Percentiles rank a stretch among this genome's conserved stretches.
phyloP scores from a whole-genome alignment of 1,140 invertebrate genomes.

The Muscidifurax raptorellus region DNA sequence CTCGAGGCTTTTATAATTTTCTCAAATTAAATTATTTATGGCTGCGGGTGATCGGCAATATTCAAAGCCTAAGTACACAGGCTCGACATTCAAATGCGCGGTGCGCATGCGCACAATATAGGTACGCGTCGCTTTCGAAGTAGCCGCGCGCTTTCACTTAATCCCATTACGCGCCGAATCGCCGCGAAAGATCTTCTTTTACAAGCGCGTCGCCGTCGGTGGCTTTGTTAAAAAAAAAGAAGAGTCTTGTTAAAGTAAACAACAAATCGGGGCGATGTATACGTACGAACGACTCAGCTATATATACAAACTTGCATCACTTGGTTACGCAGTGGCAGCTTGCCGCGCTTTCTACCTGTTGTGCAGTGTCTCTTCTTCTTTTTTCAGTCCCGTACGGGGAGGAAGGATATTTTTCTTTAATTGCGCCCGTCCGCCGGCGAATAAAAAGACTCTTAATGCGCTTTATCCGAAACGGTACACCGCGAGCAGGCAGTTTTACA shows the following conservation, averaged over 20 bases:
- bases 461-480: not conserved
- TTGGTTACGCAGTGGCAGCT: not conserved
- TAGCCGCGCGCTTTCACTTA: conserved; percentile 60
- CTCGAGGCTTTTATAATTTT: not conserved
- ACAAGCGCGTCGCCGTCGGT: not conserved
- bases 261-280: conserved; percentile 8
- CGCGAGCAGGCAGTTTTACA: not conserved
- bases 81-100: no score
- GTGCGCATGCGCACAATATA: not conserved
- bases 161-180: conserved; percentile 54
- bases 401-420: not conserved
- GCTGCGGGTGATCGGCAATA: not conserved
- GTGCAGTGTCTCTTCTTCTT: not conserved
- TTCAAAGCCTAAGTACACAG: not conserved
- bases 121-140: conserved; percentile 57
- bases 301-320: conserved; percentile 7
- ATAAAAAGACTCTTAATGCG: no score
- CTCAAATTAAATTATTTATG: not conserved
- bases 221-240: not conserved
- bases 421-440: not conserved
- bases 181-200: not conserved
- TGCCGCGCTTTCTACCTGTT: no score
- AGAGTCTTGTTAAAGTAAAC: not conserved
- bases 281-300: not conserved
- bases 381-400: not conserved